Base-by-base conservation (phyloP, 2,113 vertebrate genomes). In the Panurus biarmicus region DNA sequence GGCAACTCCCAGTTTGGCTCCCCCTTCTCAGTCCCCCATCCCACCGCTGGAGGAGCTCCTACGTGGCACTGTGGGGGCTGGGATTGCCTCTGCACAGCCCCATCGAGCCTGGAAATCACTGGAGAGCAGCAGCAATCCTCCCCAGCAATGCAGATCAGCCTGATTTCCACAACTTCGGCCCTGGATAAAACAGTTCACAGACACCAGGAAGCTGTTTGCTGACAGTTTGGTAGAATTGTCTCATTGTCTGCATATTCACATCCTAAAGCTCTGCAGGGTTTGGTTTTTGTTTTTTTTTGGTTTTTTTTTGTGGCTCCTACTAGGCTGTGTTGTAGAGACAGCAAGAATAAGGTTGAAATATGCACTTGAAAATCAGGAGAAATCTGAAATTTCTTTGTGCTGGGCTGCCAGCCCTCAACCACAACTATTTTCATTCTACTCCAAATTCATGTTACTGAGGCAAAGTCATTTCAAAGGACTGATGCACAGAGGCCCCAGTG, bases 61-160 rank as follows among this genome's bases (percentile, higher is more conserved):
- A 96, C 97, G 97, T 97, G 97, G 97, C 97, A 96, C 80, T 89
- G 64, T 92, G 96, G 93, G 95, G 94, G 96, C 66, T 33, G 93
- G 95, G 93, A 94, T 54, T 0, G 31, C 24, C 36, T 47, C 62
- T 9, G 40, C 40, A 22, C 16, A 54, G 19, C 9, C 66, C 3
- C 1, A 29, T 4, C 2, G 4, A 0, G 0, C 64, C n/a, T 16
- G 73, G 60, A 84, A 75, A 61, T 60, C n/a, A 4, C 80, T 54
- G 5, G 2, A 19, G 11, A 33, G 80, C 57, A 20, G 60, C 35
- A n/a, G 42, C 54, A 50, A 76, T 28, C 61, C 23, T 14, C 28
- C 35, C 35, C 58, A 20, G 12, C 14, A 2, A 12, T 1, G 29
- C 25, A n/a, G 22, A 75, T 16, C 66, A 3, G 71, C 24, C 72